These are phyloP conservation scores for Polydrusus pterygomalis DNA, from an alignment of 2,888 invertebrate genomes.

Conservation along the genomic window DNA sequence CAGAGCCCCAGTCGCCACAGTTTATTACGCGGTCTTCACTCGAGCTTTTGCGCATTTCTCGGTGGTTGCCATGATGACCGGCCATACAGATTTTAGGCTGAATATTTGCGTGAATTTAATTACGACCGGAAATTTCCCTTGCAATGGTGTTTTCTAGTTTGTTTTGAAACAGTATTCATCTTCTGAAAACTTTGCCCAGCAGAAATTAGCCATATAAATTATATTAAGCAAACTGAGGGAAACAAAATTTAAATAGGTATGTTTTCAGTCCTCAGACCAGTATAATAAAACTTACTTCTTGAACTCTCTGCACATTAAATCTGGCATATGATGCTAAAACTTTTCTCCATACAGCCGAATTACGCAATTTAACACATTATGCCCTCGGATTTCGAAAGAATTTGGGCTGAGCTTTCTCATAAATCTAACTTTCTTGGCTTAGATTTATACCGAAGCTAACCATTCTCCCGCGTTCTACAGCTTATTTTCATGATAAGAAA, in stretches of 20 bases:
- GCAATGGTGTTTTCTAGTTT: no score
- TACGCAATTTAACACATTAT: constrained; percentile 24
- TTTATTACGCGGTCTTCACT: no score
- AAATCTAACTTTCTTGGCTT: constrained; percentile 41
- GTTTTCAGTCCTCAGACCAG: background rate
- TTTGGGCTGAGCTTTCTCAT: constrained; percentile 20
- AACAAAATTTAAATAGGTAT: background rate
- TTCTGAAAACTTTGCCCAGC: no score
- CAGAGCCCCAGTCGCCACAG: no score
- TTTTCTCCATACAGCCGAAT: constrained; percentile 13
- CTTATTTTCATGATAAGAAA: constrained; percentile 49
- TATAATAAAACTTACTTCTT: background rate
- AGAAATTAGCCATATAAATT: background rate
- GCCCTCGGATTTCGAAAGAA: constrained; percentile 18
- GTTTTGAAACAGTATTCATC: no score
- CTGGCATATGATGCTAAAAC: constrained; percentile 22
- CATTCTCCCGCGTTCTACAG: constrained; percentile 38
- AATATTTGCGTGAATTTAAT: no score
- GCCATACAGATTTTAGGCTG: no score
- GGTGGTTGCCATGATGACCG: no score
- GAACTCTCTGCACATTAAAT: constrained; percentile 1
- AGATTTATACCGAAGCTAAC: constrained; percentile 49
- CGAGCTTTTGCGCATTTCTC: no score
- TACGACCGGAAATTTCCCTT: no score
- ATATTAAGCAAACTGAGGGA: background rate